These are phyloP conservation scores for Chloromyia formosa DNA, from an alignment of 2,888 invertebrate species.

Conservation along the genomic window DNA sequence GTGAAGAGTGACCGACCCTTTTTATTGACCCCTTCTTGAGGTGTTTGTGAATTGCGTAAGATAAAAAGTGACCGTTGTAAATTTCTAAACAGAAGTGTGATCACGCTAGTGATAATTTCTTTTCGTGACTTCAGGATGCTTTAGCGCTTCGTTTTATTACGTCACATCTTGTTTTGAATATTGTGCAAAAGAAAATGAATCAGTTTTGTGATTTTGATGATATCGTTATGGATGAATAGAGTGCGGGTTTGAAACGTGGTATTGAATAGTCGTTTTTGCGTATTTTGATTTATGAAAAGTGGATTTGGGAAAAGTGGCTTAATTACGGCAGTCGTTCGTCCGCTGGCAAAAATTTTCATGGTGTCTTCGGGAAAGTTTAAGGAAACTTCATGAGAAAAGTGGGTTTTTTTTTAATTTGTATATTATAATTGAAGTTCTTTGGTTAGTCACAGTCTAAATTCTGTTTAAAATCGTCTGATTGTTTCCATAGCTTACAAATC, in stretches of 20 bases:
- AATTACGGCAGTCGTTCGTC: not conserved
- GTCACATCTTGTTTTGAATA: not conserved
- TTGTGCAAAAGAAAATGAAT: not conserved
- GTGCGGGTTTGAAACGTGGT: not conserved
- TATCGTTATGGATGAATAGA: not conserved
- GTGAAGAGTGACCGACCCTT: constrained; percentile 33
- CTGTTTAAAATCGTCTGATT: no score
- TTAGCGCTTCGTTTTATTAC: not conserved
- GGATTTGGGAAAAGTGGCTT: not conserved
- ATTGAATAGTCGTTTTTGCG: not conserved
- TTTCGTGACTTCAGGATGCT: not conserved
- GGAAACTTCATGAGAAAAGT: constrained; percentile 49
- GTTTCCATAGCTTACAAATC: no score
- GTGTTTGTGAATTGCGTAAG: constrained; percentile 23
- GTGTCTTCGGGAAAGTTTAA: not conserved
- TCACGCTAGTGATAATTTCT: not conserved
- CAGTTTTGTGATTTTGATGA: not conserved
- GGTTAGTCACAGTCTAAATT: no score
- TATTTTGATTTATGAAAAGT: constrained; percentile 1
- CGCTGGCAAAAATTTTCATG: not conserved
- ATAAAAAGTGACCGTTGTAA: constrained; percentile 17
- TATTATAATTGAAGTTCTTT: no score
- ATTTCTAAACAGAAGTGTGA: constrained; percentile 1
- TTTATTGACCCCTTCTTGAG: constrained; percentile 10
- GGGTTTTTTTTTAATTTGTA: constrained; percentile 12